Percentiles rank a stretch among this genome's conserved stretches.
Evolutionary conservation across 2,888 invertebrate genomes (phyloP).

Genomic region (Hoplodrina blanda): DNA sequence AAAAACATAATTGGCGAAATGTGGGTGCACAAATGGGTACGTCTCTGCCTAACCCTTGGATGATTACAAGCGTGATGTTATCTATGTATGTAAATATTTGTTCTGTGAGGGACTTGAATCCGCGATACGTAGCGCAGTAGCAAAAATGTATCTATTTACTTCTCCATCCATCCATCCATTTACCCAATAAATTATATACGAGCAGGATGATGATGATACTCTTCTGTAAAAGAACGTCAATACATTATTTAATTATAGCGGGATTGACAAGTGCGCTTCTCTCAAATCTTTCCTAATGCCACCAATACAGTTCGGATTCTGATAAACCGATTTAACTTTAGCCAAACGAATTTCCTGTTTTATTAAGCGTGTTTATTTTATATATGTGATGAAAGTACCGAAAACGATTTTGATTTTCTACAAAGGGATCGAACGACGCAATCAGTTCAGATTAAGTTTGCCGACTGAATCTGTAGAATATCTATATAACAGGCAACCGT

Average conservation of each 20-base stretch:
- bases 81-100: no score
- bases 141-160: no score
- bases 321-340: conserved; percentile 66
- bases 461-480: neutral
- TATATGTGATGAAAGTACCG: conserved; percentile 10
- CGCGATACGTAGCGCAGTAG: no score
- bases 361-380: conserved; percentile 54
- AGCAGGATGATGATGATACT: neutral
- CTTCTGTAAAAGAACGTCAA: conserved; percentile 1
- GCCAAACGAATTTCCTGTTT: conserved; percentile 62
- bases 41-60: no score
- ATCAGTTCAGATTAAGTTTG: conserved; percentile 5
- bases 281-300: conserved; percentile 64
- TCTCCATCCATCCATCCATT: no score
- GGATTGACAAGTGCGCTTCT: conserved; percentile 33
- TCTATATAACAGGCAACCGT: no score
- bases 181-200: no score
- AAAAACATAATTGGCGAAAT: no score
- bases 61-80: no score
- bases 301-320: conserved; percentile 60
- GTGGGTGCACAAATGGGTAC: no score
- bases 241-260: conserved; percentile 24
- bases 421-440: conserved; percentile 7
- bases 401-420: conserved; percentile 4
- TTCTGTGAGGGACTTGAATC: no score